phyloP scores from a whole-genome alignment of 2,113 vertebrate genomes.

The Hippocampus barbouri region DNA sequence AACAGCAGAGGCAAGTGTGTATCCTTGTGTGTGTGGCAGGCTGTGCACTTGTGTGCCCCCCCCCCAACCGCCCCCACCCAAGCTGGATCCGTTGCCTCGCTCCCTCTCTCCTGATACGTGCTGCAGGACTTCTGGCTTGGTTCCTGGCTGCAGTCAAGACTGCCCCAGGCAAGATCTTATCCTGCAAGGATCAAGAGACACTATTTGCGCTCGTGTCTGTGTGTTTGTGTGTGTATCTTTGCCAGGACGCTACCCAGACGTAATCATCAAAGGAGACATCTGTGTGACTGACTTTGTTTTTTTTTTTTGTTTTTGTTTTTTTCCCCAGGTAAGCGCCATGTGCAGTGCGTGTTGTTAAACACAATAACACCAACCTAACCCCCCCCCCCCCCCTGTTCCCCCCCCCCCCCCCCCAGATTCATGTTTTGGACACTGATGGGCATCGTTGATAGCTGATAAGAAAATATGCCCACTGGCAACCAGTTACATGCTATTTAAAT shows the following conservation, averaged over 20 bases:
- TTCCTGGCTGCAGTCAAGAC: conserved; percentile 66
- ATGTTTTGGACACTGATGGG: conserved; percentile 38
- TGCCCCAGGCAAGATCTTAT: conserved; percentile 71
- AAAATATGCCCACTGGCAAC: conserved; percentile 57
- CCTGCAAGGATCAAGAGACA: conserved; percentile 72
- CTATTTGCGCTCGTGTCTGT: conserved; percentile 58
- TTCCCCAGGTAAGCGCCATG: conserved; percentile 52
- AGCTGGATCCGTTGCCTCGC: conserved; percentile 37
- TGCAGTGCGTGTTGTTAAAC: conserved; percentile 45
- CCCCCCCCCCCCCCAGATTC: conserved; percentile 5
- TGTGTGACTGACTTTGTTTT: conserved; percentile 52
- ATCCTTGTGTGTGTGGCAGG: neutral
- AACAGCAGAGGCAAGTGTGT: conserved; percentile 9
- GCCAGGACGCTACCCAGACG: conserved; percentile 61
- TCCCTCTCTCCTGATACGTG: conserved; percentile 37
- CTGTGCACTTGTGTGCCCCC: conserved; percentile 10
- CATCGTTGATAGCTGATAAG: conserved; percentile 40
- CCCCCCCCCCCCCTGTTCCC: neutral
- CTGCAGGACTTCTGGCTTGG: conserved; percentile 67
- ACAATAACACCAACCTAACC: conserved; percentile 46
- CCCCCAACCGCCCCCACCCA: conserved; percentile 17
- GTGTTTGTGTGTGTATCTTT: conserved; percentile 55
- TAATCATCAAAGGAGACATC: conserved; percentile 71
- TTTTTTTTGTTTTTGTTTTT: conserved; percentile 4
- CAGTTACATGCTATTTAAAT: conserved; percentile 62